Evolutionary conservation across 2,113 vertebrate species (phyloP).

Genomic region (Bubo bubo): DNA sequence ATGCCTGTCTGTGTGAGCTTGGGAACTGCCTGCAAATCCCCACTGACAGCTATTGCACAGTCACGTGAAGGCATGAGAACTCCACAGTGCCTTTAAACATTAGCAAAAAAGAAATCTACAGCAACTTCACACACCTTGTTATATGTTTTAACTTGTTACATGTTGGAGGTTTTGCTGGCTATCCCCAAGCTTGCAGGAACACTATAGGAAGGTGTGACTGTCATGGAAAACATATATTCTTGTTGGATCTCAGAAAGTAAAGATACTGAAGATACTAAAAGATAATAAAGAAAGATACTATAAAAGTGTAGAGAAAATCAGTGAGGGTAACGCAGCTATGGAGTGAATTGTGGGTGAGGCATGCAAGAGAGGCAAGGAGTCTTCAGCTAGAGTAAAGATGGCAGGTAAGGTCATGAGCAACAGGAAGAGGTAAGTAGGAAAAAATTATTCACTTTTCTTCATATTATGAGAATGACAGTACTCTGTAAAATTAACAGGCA

Average conservation of each 20-base stretch:
- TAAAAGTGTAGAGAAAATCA: neutral
- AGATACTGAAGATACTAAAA: neutral
- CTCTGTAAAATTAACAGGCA: neutral
- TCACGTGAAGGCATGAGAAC: neutral
- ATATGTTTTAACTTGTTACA: neutral
- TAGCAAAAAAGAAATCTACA: neutral
- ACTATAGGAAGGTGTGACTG: neutral
- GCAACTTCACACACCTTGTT: neutral
- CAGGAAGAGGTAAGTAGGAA: neutral
- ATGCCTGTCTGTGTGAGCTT: neutral
- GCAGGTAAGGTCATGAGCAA: neutral
- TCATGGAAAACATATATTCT: neutral
- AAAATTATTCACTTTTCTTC: neutral
- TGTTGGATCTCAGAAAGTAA: neutral
- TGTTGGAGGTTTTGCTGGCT: neutral
- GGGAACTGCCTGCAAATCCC: neutral
- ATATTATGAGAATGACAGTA: neutral
- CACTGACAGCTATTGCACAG: neutral
- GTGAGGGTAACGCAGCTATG: neutral
- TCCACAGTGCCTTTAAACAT: neutral
- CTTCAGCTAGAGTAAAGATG: neutral
- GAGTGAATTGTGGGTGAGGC: neutral
- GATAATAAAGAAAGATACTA: neutral
- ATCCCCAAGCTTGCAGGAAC: neutral
- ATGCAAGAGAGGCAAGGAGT: neutral